Base-by-base conservation (phyloP, 2,888 invertebrate genomes). In the Autographa pulchrina region DNA sequence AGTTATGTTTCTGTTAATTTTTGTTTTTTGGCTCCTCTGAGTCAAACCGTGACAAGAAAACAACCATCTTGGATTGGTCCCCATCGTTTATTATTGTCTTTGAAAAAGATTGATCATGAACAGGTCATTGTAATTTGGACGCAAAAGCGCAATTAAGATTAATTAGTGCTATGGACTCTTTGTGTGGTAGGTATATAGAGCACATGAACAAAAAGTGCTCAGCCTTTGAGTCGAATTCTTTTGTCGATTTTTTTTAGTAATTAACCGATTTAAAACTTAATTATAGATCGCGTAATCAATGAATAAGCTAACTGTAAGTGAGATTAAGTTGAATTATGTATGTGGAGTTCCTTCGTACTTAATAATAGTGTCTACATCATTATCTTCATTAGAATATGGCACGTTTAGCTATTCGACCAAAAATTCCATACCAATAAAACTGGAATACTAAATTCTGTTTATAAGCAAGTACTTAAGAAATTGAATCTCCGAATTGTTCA, bases 91-190 rank as follows among this genome's bases (percentile, higher is more conserved):
- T 79, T 68, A 68, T 58, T 62, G n/a, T 69, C 59, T 74, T 68
- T 75, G 67, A 75, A 65, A 48, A 25, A 43, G 2, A 16, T 56
- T 16, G 7, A 43, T 35, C 41, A 64, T 60, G 62, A 20, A 78
- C 60, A 71, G 86, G 18, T 85, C 88, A 72, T 59, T 11, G 13
- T 78, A 68, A 66, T 65, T 32, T 88, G 88, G 88, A 62, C 61
- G 78, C 84, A 82, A 85, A 85, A 88, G 82, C 78, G 83, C 88
- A 90, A 91, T 92, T 92, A 92, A 89, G 89, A 89, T 85, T 90
- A 89, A 91, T 92, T 91, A 91, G 81, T 82, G 64, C 58, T 70
- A 62, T 75, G 61, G 77, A 75, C 75, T 84, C 85, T 85, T 82
- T 87, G 83, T 69, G 58, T 48, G 78, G 41, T 48, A n/a, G 48